Evolutionary conservation across 2,797 vertebrate species (phyloP).

Genomic region (Aphelocoma californica): DNA sequence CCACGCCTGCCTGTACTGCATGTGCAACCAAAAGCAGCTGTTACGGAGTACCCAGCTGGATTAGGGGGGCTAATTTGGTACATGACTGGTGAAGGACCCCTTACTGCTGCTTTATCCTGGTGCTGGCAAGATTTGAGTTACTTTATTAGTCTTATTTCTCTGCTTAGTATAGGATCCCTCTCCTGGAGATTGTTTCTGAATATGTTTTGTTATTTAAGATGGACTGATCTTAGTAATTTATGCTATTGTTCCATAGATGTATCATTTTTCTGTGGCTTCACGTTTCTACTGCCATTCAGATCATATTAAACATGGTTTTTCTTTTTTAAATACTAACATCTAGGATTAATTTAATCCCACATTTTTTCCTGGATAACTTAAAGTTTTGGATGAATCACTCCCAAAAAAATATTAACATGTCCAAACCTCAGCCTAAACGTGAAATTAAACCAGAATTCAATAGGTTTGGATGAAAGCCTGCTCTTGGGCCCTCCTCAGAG

Average conservation of each 20-base stretch:
- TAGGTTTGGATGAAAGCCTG: conserved; percentile 55
- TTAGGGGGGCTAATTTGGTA: not conserved
- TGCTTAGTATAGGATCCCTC: not conserved
- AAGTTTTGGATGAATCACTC: conserved; percentile 59
- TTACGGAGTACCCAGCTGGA: not conserved
- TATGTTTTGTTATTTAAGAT: not conserved
- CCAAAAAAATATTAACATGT: conserved; percentile 32
- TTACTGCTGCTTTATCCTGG: not conserved
- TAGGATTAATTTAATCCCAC: conserved; percentile 64
- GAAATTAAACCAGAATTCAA: conserved; percentile 44
- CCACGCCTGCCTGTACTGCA: not conserved
- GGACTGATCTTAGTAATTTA: not conserved
- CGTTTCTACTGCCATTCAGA: conserved; percentile 43
- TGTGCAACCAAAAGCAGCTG: not conserved
- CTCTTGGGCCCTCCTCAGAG: conserved; percentile 23
- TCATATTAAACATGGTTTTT: conserved; percentile 38
- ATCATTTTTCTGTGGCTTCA: conserved; percentile 43
- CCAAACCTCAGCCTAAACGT: conserved; percentile 53
- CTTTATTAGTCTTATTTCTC: not conserved
- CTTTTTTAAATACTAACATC: conserved; percentile 50
- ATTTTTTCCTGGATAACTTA: conserved; percentile 62
- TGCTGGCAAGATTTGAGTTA: not conserved
- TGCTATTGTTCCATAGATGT: conserved; percentile 17
- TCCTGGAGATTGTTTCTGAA: not conserved
- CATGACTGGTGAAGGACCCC: not conserved